Evolutionary conservation across 2,888 invertebrate species (phyloP), one percentile per base, ranked within the genome.

Genomic region (Cancer borealis): DNA sequence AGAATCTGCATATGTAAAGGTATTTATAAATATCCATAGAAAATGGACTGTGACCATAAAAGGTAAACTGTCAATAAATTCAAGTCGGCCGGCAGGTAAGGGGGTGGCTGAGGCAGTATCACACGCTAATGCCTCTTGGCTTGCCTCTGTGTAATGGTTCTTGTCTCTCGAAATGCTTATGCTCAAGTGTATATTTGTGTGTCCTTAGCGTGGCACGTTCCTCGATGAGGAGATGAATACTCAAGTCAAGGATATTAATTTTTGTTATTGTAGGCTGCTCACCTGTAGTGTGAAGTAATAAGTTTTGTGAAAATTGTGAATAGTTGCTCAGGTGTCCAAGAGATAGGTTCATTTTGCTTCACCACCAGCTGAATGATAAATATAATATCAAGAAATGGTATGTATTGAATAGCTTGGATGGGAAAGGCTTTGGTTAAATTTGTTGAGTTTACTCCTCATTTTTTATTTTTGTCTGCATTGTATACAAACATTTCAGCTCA

Each of bases 71-170:
- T n/a, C 45, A 79, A 46, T 39, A 47, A 10, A 79, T 45, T 54
- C 30, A 26, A 46, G 54, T 66, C 5, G 88, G 54, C n/a, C 45
- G 46, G 45, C 21, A 54, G 39, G 49, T 46, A 66, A 60, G 47
- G 46, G 91, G 3, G 66, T 39, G 91, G 73, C 60, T 60, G 66
- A 88, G 66, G 45, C 21, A 46, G n/a, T 66, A 92, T 88, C 92
- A 26, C 30, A n/a, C 84, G n/a, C 39, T 88, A 26, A 93, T 91
- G 49, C 39, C 46, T 87, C 47, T 66, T 47, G 66, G 90, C 89
- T 90, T 79, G 45, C 45, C 17, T 54, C 60, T 54, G 10, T 54
- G 39, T 92, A 30, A 14, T 39, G 79, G 49, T 84, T 39, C 88
- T 46, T 93, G 89, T 14, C 93, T 88, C 54, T 88, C 88, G 26